Conservation (phyloP, 2,888 invertebrate genomes). For the Galeruca laticollis region DNA sequence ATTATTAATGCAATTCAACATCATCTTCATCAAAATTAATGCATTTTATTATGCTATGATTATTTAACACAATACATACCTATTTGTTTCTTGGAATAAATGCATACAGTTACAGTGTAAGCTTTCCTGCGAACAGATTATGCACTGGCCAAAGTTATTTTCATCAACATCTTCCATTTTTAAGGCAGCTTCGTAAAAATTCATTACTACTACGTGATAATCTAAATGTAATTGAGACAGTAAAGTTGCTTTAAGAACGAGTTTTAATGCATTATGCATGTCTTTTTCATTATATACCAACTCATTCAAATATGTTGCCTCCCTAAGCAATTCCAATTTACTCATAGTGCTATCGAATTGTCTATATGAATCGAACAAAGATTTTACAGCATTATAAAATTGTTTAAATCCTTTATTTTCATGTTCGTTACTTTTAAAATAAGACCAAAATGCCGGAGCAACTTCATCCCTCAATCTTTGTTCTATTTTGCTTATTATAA, state of each 20-base stretch:
- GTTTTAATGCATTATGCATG: slow-evolving; percentile 72
- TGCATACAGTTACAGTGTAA: slow-evolving; percentile 72
- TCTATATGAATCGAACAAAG: slow-evolving; percentile 71
- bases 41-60: neutral
- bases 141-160: slow-evolving; percentile 71
- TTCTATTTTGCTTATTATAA: slow-evolving; percentile 68
- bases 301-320: slow-evolving; percentile 66
- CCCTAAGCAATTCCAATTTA: slow-evolving; percentile 70
- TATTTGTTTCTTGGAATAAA: slow-evolving; percentile 83
- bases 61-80: slow-evolving; percentile 64
- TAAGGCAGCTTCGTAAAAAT: slow-evolving; percentile 84
- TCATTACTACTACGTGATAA: slow-evolving; percentile 77
- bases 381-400: slow-evolving; percentile 77
- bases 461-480: slow-evolving; percentile 72
- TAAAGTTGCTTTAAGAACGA: slow-evolving; percentile 75
- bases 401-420: slow-evolving; percentile 74
- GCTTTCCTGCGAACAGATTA: slow-evolving; percentile 78
- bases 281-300: slow-evolving; percentile 71
- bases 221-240: slow-evolving; percentile 79
- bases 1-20: too few species aligned
- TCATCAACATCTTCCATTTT: slow-evolving; percentile 63
- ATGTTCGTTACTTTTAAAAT: slow-evolving; percentile 70
- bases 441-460: slow-evolving; percentile 76
- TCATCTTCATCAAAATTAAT: neutral
- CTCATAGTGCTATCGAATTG: slow-evolving; percentile 71